Base-by-base conservation (phyloP, 1,140 invertebrate species). In the Asobara japonica region DNA sequence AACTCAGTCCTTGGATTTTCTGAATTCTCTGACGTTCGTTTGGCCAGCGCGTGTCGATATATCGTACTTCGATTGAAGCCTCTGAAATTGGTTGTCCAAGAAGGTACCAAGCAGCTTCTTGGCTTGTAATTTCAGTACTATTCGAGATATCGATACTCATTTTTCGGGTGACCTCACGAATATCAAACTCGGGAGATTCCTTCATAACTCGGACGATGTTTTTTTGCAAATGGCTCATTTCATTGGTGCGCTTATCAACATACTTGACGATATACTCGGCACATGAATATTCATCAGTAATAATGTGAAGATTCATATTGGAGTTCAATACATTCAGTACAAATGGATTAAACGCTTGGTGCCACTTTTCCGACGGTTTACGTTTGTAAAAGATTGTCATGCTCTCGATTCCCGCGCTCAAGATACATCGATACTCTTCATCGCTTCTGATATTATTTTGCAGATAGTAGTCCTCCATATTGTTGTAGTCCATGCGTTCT, bases 231-330 rank as follows among this genome's bases (percentile, higher is more conserved):
- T 83, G 74, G 65, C 82, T 83, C 11, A 85, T 73, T 8, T 82
- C 81, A 78, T 80, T 76, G 65, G 83, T 83, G 11, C 68, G 76
- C 75, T 86, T 83, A 69, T 84, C 83, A 0, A 85, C 75, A 71
- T 85, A 88, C 45, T 82, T 76, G 29, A 77, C 71, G n/a, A 79
- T 71, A 61, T 82, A 84, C 4, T 48, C 67, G 20, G 80, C 84
- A 78, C 82, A 86, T 1, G 82, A 79, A 75, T 86, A 84, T 71
- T 83, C 80, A 6, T 87, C 83, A 4, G 74, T 74, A 25, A 86
- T 86, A 25, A 84, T 78, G 71, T 87, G 84, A 31, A 86, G 67
- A 65, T 86, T 82, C 30, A 71, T 87, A 60, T 83, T 85, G 0
- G 82, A 85, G 69, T 80, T 62, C 7, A 82, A 27, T 29, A 77